Evolutionary conservation across 1,140 invertebrate species (phyloP), one percentile per base, ranked within the genome.

Genomic region (Nasonia longicornis): DNA sequence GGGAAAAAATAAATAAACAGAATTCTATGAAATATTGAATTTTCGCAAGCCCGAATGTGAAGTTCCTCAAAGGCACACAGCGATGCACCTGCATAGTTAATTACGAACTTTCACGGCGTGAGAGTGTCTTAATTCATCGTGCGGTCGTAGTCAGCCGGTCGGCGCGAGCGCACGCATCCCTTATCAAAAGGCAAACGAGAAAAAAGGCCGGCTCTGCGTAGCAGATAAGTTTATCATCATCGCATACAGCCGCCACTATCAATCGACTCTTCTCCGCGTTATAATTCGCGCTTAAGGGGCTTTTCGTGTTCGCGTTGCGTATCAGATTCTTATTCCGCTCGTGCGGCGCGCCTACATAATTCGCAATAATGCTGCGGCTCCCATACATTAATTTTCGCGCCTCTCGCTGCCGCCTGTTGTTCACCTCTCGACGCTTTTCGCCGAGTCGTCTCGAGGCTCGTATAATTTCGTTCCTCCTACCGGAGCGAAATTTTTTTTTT

Each of bases 171-270:
- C 31, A 6, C 16, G 16, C 48, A 52, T 52, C 12, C 52, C 52
- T 58, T n/a, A n/a, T 58, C 52, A 58, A 58, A 58, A 58, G 52
- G 52, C 52, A 58, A 58, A 58, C 20, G 52, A 58, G 20, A 58
- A 58, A 58, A 58, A 58, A 58, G 16, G 3, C 45, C 52, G 7
- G 52, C 7, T n/a, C 16, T 58, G 6, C 20, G 52, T 3, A n/a
- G 52, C 52, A 58, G 52, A 58, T 58, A 58, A 58, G 52, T 58
- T 58, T 58, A 58, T 58, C 52, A 58, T 58, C 52, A 58, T 58
- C 52, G 52, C 20, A n/a, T 20, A 48, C 3, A 48, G 6, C 16
- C 6, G 3, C n/a, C 20, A 4, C 16, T 58, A 58, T 58, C 52
- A n/a, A 58, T 58, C 52, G 52, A 58, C 52, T 58, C 16, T 58